phyloP scores from a whole-genome alignment of 1,140 invertebrate genomes.

The Acromyrmex charruanus region DNA sequence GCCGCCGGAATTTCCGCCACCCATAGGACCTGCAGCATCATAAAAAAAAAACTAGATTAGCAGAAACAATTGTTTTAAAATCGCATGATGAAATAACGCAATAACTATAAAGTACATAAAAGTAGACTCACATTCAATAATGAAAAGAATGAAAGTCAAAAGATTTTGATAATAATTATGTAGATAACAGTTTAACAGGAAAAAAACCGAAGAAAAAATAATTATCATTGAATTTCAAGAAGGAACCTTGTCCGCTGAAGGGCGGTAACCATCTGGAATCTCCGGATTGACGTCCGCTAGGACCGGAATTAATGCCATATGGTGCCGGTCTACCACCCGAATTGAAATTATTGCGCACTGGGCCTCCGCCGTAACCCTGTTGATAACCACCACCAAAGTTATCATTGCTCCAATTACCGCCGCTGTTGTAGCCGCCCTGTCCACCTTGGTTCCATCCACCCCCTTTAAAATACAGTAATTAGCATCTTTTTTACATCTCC shows the following conservation, averaged over 20 bases:
- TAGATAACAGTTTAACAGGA: neutral
- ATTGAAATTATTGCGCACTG: constrained; percentile 89
- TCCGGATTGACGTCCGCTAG: constrained; percentile 80
- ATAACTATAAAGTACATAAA: neutral
- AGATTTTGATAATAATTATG: neutral
- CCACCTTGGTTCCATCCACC: constrained; percentile 86
- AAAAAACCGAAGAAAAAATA: neutral
- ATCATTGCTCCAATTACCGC: constrained; percentile 88
- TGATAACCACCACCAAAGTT: constrained; percentile 92
- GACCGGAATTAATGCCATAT: constrained; percentile 87
- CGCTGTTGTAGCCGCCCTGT: constrained; percentile 87
- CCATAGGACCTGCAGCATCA: constrained; percentile 77
- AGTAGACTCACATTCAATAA: neutral
- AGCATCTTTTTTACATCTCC: neutral
- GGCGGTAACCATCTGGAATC: constrained; percentile 79
- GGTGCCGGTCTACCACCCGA: constrained; percentile 89
- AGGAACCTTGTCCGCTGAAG: constrained; percentile 80
- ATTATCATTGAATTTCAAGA: constrained; percentile 63
- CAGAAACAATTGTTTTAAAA: constrained; percentile 11
- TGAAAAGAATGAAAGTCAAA: neutral
- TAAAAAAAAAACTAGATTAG: constrained; percentile 21
- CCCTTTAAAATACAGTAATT: constrained; percentile 35
- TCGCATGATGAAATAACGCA: neutral
- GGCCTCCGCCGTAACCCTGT: constrained; percentile 91
- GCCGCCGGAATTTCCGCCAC: constrained; percentile 85